These are phyloP conservation scores for Sterrhoptilus dennistouni DNA, from an alignment of 2,113 vertebrate genomes.

Conservation along the genomic window DNA sequence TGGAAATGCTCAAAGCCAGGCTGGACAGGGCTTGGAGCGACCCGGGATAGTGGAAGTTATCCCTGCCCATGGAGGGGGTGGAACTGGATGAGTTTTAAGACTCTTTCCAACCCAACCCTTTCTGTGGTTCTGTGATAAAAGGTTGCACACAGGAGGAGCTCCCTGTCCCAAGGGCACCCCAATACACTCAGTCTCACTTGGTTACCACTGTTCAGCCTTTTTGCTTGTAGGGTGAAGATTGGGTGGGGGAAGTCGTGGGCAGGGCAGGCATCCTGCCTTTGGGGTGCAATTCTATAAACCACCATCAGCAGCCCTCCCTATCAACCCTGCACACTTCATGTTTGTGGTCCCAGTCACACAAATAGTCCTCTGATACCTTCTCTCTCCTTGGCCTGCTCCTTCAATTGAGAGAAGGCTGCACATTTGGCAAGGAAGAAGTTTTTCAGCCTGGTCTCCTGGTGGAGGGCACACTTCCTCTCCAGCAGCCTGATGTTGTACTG, in stretches of 20 bases:
- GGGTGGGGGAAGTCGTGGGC: background rate
- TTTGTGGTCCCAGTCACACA: fast-evolving
- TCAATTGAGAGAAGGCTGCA: background rate
- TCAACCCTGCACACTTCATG: fast-evolving
- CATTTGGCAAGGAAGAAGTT: conserved; percentile 61
- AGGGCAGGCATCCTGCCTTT: background rate
- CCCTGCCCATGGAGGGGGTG: background rate
- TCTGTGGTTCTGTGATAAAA: background rate
- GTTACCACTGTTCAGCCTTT: background rate
- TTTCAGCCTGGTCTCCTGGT: conserved; percentile 63
- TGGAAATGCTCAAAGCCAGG: background rate
- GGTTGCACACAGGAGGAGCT: background rate
- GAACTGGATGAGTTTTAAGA: background rate
- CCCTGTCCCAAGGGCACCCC: background rate
- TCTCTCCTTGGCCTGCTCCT: conserved; percentile 50
- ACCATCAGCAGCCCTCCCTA: background rate
- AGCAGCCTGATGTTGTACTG: conserved; percentile 61
- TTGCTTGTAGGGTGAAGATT: background rate
- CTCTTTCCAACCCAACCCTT: background rate
- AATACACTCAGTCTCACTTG: background rate
- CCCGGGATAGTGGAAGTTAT: background rate
- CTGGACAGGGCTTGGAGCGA: fast-evolving
- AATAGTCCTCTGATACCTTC: conserved; percentile 46
- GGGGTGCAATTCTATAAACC: background rate
- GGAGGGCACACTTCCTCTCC: conserved; percentile 28